Evolutionary conservation across 2,113 vertebrate genomes (phyloP), one percentile per base, ranked within the genome.

Genomic region (Nipponia nippon): DNA sequence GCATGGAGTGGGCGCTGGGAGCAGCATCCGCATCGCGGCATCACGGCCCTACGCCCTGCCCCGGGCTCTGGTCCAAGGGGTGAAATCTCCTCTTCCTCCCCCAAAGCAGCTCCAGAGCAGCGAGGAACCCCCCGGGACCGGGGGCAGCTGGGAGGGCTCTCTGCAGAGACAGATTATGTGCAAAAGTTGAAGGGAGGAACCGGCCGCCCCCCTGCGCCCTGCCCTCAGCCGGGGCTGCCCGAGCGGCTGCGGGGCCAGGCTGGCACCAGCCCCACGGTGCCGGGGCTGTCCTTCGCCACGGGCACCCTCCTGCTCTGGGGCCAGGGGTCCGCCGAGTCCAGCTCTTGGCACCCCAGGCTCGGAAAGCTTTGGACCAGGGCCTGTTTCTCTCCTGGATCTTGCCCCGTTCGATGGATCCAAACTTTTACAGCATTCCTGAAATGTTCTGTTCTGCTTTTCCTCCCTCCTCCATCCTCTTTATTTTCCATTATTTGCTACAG

Each of bases 401-500:
- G 23, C 91, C n/a, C 50, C 7, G 1, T 53, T 46, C 0, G 1
- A 53, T 0, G 22, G 55, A 86, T 96, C 91, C 95, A 93, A 87
- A 92, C 65, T 95, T 95, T 90, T 69, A 52, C 88, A 55, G 86
- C 76, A 62, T 93, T 96, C 91, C 89, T 59, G 44, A 84, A 83
- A 55, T 38, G 50, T 87, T 89, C 90, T 58, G 59, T 79, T 75
- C 73, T 62, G 62, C 92, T 91, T 91, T 87, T 72, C 71, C 86
- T 83, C 87, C 88, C 83, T 83, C 87, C 80, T 92, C 85, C 47
- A 90, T 92, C 44, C 85, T 47, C 90, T 95, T 88, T 86, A 95
- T 97, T 95, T 96, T 96, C 96, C 96, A 88, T 94, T 91, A 91
- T 95, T 92, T 72, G 93, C 71, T 79, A 32, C 82, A 88, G 71